Evolutionary conservation across 2,113 vertebrate genomes (phyloP), one percentile per base, ranked within the genome.

Genomic region (Silurus asotus): DNA sequence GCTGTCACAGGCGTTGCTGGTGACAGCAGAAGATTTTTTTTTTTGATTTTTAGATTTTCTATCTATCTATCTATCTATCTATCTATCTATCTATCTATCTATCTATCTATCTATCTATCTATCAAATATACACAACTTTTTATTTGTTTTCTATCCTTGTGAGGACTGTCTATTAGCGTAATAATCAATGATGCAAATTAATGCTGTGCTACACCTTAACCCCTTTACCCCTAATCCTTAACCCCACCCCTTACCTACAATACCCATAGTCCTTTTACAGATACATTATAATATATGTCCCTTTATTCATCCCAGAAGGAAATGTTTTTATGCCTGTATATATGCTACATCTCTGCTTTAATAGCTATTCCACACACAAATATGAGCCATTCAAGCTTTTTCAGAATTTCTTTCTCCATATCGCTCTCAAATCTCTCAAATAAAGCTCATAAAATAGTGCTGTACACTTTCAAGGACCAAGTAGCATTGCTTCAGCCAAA

Each of bases 361-460:
- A 59, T 81, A 23, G 55, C 8, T 51, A 61, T 86, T 61, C 37
- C 1, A 62, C 10, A 56, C 77, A 59, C 20, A 59, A 62, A 53
- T 15, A 56, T 56, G 4, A 56, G 1, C 14, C 7, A 8, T 37
- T 76, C 23, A 17, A 58, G 61, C 10, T 56, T 53, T 48, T 64
- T 19, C 11, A n/a, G 28, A 28, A 55, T 65, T 15, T 59, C 23
- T 25, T 59, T 65, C 11, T 49, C 5, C 56, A 72, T 6, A 64
- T 19, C 64, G 58, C 37, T 59, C 25, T 65, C 28, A 84, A 84
- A 61, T 70, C 23, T 59, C 17, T 65, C 28, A 84, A 84, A 61
- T 51, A 11, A 77, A 77, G 23, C 20, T 25, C 59, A 76, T 77
- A 45, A 37, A 37, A 74, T 49, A 83, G 28, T 28, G 6, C 67